phyloP scores from a whole-genome alignment of 2,888 invertebrate species.

The Stratiomys singularior region DNA sequence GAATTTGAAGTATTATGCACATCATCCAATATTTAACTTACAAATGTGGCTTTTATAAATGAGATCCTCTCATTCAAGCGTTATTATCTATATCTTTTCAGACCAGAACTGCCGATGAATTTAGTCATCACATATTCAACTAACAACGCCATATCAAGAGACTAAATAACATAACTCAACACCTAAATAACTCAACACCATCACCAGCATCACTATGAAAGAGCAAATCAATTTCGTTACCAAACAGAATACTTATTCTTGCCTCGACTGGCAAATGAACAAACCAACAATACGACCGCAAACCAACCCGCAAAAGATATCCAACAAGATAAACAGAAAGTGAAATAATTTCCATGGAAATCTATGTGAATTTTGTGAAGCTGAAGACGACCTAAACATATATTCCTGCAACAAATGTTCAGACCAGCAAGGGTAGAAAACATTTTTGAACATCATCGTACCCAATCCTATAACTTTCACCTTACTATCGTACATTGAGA shows the following conservation, averaged over 20 bases:
- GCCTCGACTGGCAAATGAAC: conserved; percentile 16
- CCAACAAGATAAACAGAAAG: conserved; percentile 26
- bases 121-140: too few relatives aligned
- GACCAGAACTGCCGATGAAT: too few relatives aligned
- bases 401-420: neutral
- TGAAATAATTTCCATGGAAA: conserved; percentile 43
- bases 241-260: neutral
- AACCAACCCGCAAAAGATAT: conserved; percentile 7
- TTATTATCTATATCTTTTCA: too few relatives aligned
- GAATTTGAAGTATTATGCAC: too few relatives aligned
- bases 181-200: too few relatives aligned
- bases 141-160: too few relatives aligned
- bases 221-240: neutral
- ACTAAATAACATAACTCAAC: too few relatives aligned
- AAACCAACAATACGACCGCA: conserved; percentile 6
- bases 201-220: neutral
- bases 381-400: conserved; percentile 1
- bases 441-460: neutral
- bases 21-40: too few relatives aligned
- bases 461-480: neutral
- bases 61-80: too few relatives aligned
- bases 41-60: too few relatives aligned
- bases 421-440: neutral
- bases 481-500: neutral
- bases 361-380: conserved; percentile 9